Evolutionary conservation across 2,797 vertebrate species (phyloP), one percentile per base, ranked within the genome.

Genomic region (Myotis daubentonii): DNA sequence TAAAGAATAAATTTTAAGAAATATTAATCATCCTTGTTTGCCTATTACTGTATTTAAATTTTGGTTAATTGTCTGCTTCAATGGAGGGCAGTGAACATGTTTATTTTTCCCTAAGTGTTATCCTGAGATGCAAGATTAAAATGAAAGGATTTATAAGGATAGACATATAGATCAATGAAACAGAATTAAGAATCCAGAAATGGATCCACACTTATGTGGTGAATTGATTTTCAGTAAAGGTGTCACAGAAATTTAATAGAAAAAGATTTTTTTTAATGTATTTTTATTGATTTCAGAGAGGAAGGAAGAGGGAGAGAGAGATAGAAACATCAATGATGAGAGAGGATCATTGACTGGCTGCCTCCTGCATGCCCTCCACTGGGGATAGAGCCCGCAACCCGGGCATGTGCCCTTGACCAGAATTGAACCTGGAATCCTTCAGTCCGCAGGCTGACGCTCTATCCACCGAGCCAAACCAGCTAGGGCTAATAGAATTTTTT

Each of bases 81-180:
- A 0, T 94, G 41, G 16, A 91, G 55, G 20, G 9, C 82, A 82
- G 60, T 78, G 65, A 93, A 55, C 47, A 80, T 75, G 33, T 8
- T 95, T 94, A 57, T 53, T 90, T 95, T 94, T 93, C 53, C 80
- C 62, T 82, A 80, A 92, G 74, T 60, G 20, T 78, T 62, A 57
- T 44, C 38, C 44, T 87, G 30, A 82, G 80, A 25, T 88, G 38
- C 66, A 75, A 20, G 74, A 89, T 89, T 95, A 84, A 94, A 96
- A 87, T 94, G 70, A 92, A 85, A 80, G 36, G 6, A 28, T 92
- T 91, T 28, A 76, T 89, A 62, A 95, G 53, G 23, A 30, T 70
- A 93, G 60, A 78, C 12, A 84, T 33, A 74, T 30, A 89, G 19
- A 89, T 95, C 75, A 91, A 65, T 89, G 38, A 30, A 66, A 87